phyloP scores from a whole-genome alignment of 2,888 invertebrate species.

The Acanthococcus lagerstroemiae region DNA sequence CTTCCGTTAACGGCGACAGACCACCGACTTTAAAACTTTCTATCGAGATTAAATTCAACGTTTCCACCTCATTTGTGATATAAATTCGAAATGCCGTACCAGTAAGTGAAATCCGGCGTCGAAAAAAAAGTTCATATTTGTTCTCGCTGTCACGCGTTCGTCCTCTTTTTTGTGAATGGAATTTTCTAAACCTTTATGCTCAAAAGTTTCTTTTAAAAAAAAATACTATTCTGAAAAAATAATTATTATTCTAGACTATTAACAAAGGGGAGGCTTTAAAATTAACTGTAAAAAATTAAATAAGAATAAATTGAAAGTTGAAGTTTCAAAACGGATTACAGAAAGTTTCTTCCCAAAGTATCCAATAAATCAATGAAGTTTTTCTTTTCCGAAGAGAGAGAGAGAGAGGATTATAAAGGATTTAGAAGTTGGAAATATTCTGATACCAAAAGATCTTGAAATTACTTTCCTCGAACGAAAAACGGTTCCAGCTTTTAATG shows the following conservation, averaged over 20 bases:
- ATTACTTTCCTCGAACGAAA: constrained; percentile 18
- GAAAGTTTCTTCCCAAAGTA: constrained; percentile 18
- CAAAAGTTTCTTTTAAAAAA: no score
- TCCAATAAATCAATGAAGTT: constrained; percentile 24
- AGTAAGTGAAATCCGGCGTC: not conserved
- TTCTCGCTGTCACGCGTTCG: no score
- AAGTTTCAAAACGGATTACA: constrained; percentile 23
- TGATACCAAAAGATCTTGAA: constrained; percentile 15
- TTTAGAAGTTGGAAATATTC: constrained; percentile 23
- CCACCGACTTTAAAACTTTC: constrained; percentile 21
- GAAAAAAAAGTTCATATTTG: no score
- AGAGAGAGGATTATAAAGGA: constrained; percentile 25
- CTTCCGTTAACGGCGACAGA: constrained; percentile 24
- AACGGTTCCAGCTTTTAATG: constrained; percentile 26
- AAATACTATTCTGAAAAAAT: no score
- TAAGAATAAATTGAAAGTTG: constrained; percentile 24
- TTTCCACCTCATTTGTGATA: constrained; percentile 23
- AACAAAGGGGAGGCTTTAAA: no score
- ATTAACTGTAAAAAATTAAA: constrained; percentile 13
- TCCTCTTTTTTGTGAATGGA: no score
- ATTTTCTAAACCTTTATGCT: no score
- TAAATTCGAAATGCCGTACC: not conserved
- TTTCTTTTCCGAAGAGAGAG: constrained; percentile 13
- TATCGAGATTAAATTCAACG: constrained; percentile 25
- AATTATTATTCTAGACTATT: no score